These are phyloP conservation scores for Noctua comes DNA, from an alignment of 2,888 invertebrate genomes.

Conservation along the genomic window DNA sequence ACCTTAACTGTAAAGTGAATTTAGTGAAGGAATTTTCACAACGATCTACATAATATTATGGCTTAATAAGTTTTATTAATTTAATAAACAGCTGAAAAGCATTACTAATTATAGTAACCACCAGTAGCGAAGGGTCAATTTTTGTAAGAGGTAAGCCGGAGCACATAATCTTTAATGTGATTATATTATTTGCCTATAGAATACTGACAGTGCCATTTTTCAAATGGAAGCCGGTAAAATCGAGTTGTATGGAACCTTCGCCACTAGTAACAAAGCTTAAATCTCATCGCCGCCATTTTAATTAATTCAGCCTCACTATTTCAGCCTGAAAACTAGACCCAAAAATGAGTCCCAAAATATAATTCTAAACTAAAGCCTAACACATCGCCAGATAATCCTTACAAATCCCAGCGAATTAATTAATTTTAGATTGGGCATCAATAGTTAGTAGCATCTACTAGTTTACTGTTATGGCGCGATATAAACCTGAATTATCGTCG, in stretches of 20 bases:
- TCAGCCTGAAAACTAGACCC: neutral
- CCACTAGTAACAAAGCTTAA: neutral
- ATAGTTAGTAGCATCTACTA: slow-evolving; percentile 32
- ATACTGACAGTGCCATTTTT: no score
- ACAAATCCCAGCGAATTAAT: slow-evolving; percentile 48
- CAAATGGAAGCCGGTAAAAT: no score
- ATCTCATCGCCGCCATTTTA: neutral
- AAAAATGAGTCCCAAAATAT: slow-evolving; percentile 31
- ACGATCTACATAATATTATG: neutral
- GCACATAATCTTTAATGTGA: no score
- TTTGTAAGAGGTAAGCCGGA: no score
- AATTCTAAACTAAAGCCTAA: slow-evolving; percentile 28
- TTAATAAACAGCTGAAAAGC: neutral
- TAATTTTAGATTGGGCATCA: slow-evolving; percentile 44
- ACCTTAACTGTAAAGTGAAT: neutral
- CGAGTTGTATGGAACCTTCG: no score
- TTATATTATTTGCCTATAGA: no score
- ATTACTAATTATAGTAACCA: neutral
- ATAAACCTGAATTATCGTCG: slow-evolving; percentile 5
- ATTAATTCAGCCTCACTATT: slow-evolving; percentile 25
- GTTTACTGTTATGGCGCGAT: slow-evolving; percentile 33
- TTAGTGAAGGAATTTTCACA: neutral
- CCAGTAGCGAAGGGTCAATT: no score
- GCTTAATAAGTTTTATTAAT: neutral
- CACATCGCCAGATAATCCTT: slow-evolving; percentile 46